A percentile compares a stretch with the other conserved stretches of the same genome.
Evolutionary conservation across 2,113 vertebrate genomes (phyloP).

Genomic region (Mugil cephalus): DNA sequence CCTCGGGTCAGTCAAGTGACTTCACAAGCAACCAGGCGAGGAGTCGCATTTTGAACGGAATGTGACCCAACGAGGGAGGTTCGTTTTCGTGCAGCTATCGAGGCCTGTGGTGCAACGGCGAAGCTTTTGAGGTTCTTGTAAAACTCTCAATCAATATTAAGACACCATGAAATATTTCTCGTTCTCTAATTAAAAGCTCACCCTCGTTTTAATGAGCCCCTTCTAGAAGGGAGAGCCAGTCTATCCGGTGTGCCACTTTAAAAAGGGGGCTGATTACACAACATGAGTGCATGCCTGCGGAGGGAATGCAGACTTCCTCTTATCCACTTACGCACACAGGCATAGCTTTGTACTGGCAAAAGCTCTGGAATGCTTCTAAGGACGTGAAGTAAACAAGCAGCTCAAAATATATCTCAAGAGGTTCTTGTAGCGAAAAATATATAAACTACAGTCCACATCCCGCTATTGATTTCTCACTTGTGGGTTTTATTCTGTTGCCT

Average conservation of each 20-base stretch:
- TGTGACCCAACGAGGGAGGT: slow-evolving; percentile 31
- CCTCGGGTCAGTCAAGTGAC: slow-evolving; percentile 14
- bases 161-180: background rate
- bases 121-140: background rate
- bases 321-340: slow-evolving; percentile 84
- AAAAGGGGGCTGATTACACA: slow-evolving; percentile 79
- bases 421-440: slow-evolving; percentile 22
- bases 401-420: slow-evolving; percentile 70
- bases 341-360: slow-evolving; percentile 81
- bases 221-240: slow-evolving; percentile 21
- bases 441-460: slow-evolving; percentile 31
- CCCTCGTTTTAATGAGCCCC: slow-evolving; percentile 2
- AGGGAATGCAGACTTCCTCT: slow-evolving; percentile 85
- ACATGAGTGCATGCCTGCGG: slow-evolving; percentile 74
- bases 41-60: slow-evolving; percentile 38
- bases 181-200: background rate
- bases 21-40: background rate
- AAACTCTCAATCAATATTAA: background rate
- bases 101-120: slow-evolving; percentile 18
- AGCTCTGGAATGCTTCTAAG: slow-evolving; percentile 80
- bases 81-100: background rate
- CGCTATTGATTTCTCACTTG: slow-evolving; percentile 7
- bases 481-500: slow-evolving; percentile 1
- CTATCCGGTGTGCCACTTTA: slow-evolving; percentile 54
- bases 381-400: slow-evolving; percentile 78